Evolutionary conservation across 2,797 vertebrate species (phyloP).

Genomic region (Coluber constrictor): DNA sequence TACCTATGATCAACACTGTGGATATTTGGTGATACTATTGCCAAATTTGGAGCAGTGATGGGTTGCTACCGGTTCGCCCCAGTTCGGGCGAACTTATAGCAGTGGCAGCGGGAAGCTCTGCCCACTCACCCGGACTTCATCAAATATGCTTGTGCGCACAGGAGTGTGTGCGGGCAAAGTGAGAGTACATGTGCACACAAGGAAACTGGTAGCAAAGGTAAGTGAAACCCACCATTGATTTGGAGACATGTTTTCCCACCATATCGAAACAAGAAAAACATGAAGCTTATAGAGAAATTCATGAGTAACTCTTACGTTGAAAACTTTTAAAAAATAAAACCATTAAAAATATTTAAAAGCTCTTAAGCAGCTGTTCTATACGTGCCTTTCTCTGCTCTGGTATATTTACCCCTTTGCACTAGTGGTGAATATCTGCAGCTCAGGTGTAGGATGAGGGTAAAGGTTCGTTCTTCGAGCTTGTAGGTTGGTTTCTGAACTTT

Average conservation of each 20-base stretch:
- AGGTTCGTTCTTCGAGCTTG: no score
- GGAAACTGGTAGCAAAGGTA: no score
- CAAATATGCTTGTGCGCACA: no score
- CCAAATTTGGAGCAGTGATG: background rate
- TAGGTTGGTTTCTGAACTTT: no score
- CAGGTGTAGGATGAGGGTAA: background rate
- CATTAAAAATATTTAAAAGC: background rate
- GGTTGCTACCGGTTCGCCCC: no score
- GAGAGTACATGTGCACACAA: fast-evolving
- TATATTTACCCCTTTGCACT: background rate
- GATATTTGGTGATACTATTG: background rate
- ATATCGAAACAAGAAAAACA: background rate
- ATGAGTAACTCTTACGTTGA: background rate
- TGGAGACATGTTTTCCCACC: background rate
- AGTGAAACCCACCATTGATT: background rate
- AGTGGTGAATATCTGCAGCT: background rate
- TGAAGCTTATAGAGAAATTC: background rate
- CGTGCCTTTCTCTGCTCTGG: background rate
- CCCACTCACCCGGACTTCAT: no score
- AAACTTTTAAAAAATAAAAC: background rate
- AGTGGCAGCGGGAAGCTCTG: no score
- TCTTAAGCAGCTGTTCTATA: background rate
- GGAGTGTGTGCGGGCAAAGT: no score
- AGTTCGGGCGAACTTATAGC: no score
- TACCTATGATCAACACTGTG: background rate